Evolutionary conservation across 2,113 vertebrate species (phyloP), one percentile per base, ranked within the genome.

Genomic region (Halichoerus grypus): DNA sequence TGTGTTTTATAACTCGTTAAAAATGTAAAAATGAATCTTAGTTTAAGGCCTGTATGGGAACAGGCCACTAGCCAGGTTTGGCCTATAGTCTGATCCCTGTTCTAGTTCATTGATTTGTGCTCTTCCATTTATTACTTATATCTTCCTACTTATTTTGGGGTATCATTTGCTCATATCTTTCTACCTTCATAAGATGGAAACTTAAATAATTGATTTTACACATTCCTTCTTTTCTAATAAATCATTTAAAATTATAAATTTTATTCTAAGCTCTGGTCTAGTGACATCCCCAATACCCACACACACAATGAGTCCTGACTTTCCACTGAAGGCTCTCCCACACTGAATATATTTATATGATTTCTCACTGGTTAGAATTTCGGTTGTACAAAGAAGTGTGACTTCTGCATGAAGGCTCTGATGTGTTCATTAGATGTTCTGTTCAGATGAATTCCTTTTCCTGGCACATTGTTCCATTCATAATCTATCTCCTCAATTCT

Each of bases 321-420:
- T 84, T 21, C 83, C 85, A 77, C 77, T 95, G 72, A 97, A 97
- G 65, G 59, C 65, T 57, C 92, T 96, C 14, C 80, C 85, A 33
- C 95, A 97, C 24, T 88, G 89, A 6, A 81, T 76, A 85, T 96
- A 97, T 59, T 91, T 72, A 81, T 94, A 84, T 1, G 51, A 89
- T 51, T 94, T 97, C 46, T 80, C 61, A 22, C 87, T 80, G n/a
- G 67, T 72, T 46, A 92, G 61, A 72, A 61, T 82, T 69, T 87
- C 5, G 76, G 63, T 55, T 93, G 83, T 74, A 21, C 59, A 92
- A 59, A 91, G 69, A 63, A 69, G 61, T 93, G 61, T 85, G 63
- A 85, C 46, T 63, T 92, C 61, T 53, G 69, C 61, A 83, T 61
- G 22, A 92, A 97, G 88, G 53, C 72, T 49, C 93, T 96, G 55